Conservation (phyloP, 2,113 vertebrate genomes). For the Oncorhynchus keta region DNA sequence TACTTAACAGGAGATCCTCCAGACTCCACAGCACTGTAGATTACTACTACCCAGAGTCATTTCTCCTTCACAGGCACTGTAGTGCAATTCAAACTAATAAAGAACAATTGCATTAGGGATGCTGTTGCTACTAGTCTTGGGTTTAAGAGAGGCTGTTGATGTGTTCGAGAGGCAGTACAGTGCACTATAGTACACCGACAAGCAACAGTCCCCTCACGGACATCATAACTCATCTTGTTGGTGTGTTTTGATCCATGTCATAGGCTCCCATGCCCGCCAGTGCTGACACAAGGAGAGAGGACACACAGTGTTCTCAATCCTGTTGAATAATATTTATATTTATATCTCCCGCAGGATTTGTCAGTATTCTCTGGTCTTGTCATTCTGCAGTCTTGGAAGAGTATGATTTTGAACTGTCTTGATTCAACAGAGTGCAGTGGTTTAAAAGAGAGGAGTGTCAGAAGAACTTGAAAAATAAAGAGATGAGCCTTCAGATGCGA, state of each 20-base stretch:
- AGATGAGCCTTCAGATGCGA: not conserved
- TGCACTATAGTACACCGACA: no score
- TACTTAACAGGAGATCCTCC: not conserved
- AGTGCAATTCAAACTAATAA: conserved; percentile 1
- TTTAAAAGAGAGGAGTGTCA: no score
- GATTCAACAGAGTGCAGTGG: no score
- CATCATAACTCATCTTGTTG: not conserved
- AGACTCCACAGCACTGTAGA: not conserved
- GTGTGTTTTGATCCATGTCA: conserved; percentile 1
- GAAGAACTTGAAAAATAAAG: no score
- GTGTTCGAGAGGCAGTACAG: not conserved
- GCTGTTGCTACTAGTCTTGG: not conserved
- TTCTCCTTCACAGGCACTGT: conserved; percentile 6
- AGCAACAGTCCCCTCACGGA: not conserved
- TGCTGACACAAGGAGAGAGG: no score
- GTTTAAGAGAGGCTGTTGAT: no score
- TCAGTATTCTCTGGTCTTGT: no score
- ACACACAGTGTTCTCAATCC: no score
- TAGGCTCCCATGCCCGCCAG: not conserved
- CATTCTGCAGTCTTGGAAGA: no score
- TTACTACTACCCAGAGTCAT: not conserved
- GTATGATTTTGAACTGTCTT: no score
- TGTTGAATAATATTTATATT: no score
- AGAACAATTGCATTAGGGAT: not conserved
- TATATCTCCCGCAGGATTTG: no score